Evolutionary conservation across 2,797 vertebrate genomes (phyloP).

Genomic region (Enteromius paludinosus): DNA sequence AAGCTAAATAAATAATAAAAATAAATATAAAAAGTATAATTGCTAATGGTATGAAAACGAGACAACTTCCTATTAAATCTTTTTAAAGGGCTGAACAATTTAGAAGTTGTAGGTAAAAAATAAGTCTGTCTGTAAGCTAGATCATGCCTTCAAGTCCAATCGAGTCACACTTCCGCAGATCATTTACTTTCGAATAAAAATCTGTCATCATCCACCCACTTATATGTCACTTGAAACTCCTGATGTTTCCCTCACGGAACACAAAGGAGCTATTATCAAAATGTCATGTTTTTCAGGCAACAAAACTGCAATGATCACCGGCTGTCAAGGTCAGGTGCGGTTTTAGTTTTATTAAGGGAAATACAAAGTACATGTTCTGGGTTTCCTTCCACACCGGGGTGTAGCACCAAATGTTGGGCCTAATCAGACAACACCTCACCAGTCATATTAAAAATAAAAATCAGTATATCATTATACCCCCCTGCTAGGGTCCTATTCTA

Average conservation of each 20-base stretch:
- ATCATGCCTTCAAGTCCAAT: neutral
- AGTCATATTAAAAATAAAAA: neutral
- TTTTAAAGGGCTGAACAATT: neutral
- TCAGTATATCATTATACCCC: neutral
- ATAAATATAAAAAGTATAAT: neutral
- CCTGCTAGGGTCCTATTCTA: too few species aligned
- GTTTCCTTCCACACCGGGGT: neutral
- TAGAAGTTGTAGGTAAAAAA: neutral
- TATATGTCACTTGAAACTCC: conserved; percentile 18
- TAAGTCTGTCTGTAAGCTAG: neutral
- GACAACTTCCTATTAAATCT: neutral
- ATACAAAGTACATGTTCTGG: neutral
- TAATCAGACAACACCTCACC: neutral
- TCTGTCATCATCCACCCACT: conserved; percentile 28
- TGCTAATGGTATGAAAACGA: neutral
- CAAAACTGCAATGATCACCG: conserved; percentile 12
- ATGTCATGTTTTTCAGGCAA: conserved; percentile 4
- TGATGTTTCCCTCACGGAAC: neutral
- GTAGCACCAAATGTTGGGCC: neutral
- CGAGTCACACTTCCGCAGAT: conserved; percentile 4
- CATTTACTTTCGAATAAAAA: conserved; percentile 2
- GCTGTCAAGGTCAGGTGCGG: neutral
- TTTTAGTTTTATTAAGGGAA: neutral
- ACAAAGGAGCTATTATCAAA: conserved; percentile 11
- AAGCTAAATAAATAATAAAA: neutral